Percentiles rank a stretch among this genome's conserved stretches.
phyloP scores from a whole-genome alignment of 92 coral and sea anemone species.

The Phenganax marumi region DNA sequence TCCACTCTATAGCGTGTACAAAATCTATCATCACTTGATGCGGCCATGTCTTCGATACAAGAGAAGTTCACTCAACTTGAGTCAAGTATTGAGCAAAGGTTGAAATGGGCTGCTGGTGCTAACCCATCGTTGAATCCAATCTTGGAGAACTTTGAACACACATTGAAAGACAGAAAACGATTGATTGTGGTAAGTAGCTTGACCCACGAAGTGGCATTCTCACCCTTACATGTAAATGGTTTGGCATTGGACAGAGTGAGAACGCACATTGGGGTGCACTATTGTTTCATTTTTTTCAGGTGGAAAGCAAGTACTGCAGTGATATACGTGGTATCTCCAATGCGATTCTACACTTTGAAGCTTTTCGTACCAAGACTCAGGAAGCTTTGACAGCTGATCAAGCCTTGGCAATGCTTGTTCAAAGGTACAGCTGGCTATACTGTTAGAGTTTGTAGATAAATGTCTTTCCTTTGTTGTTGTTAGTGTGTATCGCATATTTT shows the following conservation, averaged over 20 bases:
- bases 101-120: slow-evolving; percentile 99
- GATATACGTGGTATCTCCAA: slow-evolving; percentile 87
- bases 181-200: slow-evolving; percentile 64
- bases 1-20: slow-evolving; percentile 68
- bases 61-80: slow-evolving; percentile 82
- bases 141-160: slow-evolving; percentile 83
- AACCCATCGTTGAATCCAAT: slow-evolving; percentile 98
- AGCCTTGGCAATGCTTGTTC: slow-evolving; percentile 73
- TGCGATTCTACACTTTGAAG: slow-evolving; percentile 90
- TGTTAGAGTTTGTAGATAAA: not conserved
- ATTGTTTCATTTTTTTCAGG: slow-evolving; percentile 44
- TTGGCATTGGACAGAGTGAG: too few species aligned
- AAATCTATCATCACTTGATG: slow-evolving; percentile 80
- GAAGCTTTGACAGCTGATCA: slow-evolving; percentile 78
- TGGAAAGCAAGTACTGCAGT: slow-evolving; percentile 84
- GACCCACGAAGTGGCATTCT: too few species aligned
- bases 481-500: not conserved
- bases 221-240: too few species aligned
- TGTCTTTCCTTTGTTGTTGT: not conserved
- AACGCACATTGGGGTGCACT: too few species aligned
- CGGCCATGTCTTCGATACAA: slow-evolving; percentile 76
- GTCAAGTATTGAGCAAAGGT: slow-evolving; percentile 95
- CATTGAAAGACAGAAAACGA: slow-evolving; percentile 81
- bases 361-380: slow-evolving; percentile 73
- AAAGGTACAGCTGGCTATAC: slow-evolving; percentile 51